Conservation (phyloP, 2,797 vertebrate genomes). For the Thalassophryne amazonica region DNA sequence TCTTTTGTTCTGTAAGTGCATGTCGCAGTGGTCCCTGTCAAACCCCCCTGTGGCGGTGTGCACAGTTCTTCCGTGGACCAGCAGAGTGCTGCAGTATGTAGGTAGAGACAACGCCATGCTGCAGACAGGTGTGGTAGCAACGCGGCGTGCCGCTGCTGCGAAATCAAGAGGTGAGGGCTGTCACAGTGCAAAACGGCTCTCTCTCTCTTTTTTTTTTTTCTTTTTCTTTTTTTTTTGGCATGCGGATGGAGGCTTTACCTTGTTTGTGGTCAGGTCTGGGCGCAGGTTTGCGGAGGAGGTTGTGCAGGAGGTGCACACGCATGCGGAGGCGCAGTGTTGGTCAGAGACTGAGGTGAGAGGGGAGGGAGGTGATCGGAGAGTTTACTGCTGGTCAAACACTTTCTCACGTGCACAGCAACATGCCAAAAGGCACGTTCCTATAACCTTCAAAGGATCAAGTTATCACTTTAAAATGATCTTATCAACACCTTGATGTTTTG, state of each 20-base stretch:
- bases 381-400: not conserved
- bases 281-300: constrained; percentile 20
- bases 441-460: too few species aligned
- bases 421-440: too few species aligned
- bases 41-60: not conserved
- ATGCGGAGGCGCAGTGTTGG: constrained; percentile 25
- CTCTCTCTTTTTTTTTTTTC: too few species aligned
- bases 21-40: constrained; percentile 18
- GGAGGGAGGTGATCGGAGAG: constrained; percentile 14
- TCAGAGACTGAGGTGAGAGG: constrained; percentile 28
- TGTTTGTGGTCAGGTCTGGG: constrained; percentile 17
- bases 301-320: constrained; percentile 24
- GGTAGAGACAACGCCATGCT: constrained; percentile 20
- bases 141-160: not conserved
- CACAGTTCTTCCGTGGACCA: too few species aligned
- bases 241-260: constrained; percentile 58
- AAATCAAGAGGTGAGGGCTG: too few species aligned
- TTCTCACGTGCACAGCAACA: too few species aligned
- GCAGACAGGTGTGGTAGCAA: constrained; percentile 57
- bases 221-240: constrained; percentile 25
- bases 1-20: constrained; percentile 31
- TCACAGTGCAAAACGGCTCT: too few species aligned
- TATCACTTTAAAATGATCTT: too few species aligned
- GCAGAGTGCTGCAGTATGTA: too few species aligned
- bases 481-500: too few species aligned